Evolutionary conservation across 2,888 invertebrate species (phyloP).

Genomic region (Hanleya hanleyi): DNA sequence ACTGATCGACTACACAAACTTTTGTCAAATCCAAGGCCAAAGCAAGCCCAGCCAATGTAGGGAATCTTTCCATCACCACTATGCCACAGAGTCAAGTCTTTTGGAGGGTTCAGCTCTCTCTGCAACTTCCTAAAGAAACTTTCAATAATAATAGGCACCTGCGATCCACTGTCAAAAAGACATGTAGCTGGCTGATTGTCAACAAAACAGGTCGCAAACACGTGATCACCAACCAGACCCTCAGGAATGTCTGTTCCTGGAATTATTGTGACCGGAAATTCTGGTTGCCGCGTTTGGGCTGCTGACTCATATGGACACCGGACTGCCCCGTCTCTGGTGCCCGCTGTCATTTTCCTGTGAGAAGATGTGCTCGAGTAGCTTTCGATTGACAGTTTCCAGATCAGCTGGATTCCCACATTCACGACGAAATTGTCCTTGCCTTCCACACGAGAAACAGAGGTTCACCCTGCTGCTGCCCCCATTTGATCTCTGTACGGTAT

Average conservation of each 20-base stretch:
- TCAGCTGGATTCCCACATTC: neutral
- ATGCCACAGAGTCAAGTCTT: neutral
- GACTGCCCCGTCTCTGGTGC: neutral
- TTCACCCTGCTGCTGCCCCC: neutral
- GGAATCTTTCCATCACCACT: neutral
- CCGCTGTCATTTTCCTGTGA: neutral
- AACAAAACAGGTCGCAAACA: neutral
- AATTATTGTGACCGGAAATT: neutral
- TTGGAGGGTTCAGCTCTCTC: neutral
- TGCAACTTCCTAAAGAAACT: neutral
- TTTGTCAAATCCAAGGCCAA: neutral
- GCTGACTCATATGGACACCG: too few species aligned
- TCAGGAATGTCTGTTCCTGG: slow-evolving; percentile 1
- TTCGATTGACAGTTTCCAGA: neutral
- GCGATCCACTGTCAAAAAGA: neutral
- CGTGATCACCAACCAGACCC: slow-evolving; percentile 7
- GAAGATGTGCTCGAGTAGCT: neutral
- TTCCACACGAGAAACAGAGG: neutral
- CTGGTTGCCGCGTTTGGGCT: too few species aligned
- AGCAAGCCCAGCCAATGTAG: neutral
- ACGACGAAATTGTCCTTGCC: neutral
- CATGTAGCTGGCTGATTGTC: neutral
- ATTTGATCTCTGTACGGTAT: neutral
- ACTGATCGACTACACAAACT: neutral
- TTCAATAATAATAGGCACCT: neutral